Conservation (phyloP, 2,113 vertebrate genomes). For the Recurvirostra avosetta region DNA sequence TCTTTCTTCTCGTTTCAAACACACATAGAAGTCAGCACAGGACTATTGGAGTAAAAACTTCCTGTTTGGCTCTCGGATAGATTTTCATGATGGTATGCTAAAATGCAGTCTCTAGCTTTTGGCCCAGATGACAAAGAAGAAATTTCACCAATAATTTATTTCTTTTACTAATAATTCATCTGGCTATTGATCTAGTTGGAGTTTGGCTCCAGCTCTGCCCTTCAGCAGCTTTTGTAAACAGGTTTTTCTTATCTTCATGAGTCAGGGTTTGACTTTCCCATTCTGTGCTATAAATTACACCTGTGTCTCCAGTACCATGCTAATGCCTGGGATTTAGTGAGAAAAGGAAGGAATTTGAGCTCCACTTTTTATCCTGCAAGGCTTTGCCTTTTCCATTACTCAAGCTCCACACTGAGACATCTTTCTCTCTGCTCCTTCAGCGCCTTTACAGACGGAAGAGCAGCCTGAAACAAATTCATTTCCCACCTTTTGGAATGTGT, state of each 20-base stretch:
- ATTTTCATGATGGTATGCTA: not conserved
- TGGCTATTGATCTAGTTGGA: not conserved
- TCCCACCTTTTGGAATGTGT: not conserved
- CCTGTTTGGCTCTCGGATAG: not conserved
- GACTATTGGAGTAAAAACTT: not conserved
- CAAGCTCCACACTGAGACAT: not conserved
- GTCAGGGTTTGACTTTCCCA: not conserved
- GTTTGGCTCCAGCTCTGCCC: conserved; percentile 5
- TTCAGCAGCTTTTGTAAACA: conserved; percentile 14
- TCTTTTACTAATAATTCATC: not conserved
- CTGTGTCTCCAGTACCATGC: not conserved
- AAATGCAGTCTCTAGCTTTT: not conserved
- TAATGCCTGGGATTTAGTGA: not conserved
- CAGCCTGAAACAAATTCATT: not conserved
- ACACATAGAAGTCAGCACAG: not conserved
- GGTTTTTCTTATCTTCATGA: not conserved
- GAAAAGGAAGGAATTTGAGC: not conserved
- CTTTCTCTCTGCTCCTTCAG: not conserved
- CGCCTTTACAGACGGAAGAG: not conserved
- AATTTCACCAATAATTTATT: not conserved
- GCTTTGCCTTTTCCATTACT: not conserved
- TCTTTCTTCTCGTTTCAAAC: not conserved
- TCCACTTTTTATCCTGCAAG: not conserved
- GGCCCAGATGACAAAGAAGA: not conserved
- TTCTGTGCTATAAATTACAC: conserved; percentile 6